Base-by-base conservation (phyloP, 2,113 vertebrate species). In the Sinocyclocheilus anshuiensis region DNA sequence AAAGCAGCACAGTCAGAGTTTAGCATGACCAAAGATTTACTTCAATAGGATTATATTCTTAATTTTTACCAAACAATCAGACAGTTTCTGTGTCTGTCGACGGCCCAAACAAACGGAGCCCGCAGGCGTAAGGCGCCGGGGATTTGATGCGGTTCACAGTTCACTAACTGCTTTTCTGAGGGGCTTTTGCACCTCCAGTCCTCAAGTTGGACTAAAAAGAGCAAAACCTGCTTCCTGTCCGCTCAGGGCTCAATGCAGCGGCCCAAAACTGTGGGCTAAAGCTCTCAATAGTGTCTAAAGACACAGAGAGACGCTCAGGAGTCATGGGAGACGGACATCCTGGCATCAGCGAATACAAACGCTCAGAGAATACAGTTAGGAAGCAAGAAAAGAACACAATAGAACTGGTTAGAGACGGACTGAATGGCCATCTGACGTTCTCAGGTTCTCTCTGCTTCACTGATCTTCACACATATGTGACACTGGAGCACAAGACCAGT, bases 21-120 rank as follows among this genome's bases (percentile, higher is more conserved):
- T 92, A 93, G 87, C 93, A 93, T 84, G 91, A 93, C 90, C 90
- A 91, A 87, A 93, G 92, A 95, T 94, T 92, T 69, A 93, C 93
- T 95, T 95, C 94, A 95, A 95, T 95, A 93, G 94, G 94, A 94
- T 95, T 95, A 94, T 94, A 94, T 94, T 94, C 93, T 93, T 93
- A 93, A 94, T 94, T 95, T 94, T 93, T 92, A 91, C 89, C 83
- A 91, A 94, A 95, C 93, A 94, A 95, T 94, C 92, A 87, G 91
- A 93, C 93, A 93, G 92, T 94, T 94, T 94, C 91, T 93, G 93
- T 93, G 91, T 92, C 89, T 87, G 89, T 69, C 90, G 91, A 89
- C 89, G 63, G 90, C 90, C 92, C 93, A 94, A 93, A 94, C 94
- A 92, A 92, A 92, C 91, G 92, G 79, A 91, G 92, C 77, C 83